A percentile compares a stretch with the other conserved stretches of the same genome.
phyloP scores from a whole-genome alignment of 2,797 vertebrate species.

The Centroberyx gerrardi region DNA sequence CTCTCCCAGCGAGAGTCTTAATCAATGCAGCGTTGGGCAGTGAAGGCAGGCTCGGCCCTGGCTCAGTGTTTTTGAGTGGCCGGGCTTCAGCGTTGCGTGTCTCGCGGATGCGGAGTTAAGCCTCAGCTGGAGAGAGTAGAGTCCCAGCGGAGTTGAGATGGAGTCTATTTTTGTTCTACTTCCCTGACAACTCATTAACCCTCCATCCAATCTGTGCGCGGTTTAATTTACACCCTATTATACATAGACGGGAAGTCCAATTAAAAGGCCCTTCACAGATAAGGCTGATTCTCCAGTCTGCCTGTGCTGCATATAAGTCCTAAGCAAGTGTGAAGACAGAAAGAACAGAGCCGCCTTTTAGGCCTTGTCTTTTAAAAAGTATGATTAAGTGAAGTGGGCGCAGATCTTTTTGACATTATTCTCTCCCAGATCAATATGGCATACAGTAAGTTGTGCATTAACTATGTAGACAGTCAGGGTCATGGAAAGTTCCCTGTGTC shows the following conservation, averaged over 20 bases:
- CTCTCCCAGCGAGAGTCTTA: slow-evolving; percentile 73
- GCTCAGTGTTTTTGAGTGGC: slow-evolving; percentile 52
- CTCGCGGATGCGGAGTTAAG: slow-evolving; percentile 69
- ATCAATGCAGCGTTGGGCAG: slow-evolving; percentile 69
- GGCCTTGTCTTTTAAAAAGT: neutral
- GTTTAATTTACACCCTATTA: slow-evolving; percentile 74
- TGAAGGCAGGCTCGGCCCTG: slow-evolving; percentile 69
- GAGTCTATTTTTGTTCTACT: slow-evolving; percentile 77
- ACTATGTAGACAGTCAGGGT: slow-evolving; percentile 74
- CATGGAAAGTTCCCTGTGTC: slow-evolving; percentile 79
- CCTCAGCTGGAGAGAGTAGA: slow-evolving; percentile 77
- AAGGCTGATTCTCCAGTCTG: slow-evolving; percentile 57
- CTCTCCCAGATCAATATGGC: slow-evolving; percentile 53
- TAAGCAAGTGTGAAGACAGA: slow-evolving; percentile 49
- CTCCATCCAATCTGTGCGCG: slow-evolving; percentile 65
- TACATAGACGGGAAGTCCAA: slow-evolving; percentile 68
- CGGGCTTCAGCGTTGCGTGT: slow-evolving; percentile 52
- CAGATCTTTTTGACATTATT: slow-evolving; percentile 53
- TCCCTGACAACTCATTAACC: slow-evolving; percentile 83
- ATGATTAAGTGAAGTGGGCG: slow-evolving; percentile 27
- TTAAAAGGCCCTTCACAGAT: slow-evolving; percentile 70
- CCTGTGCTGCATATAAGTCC: slow-evolving; percentile 51
- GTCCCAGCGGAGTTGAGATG: slow-evolving; percentile 75
- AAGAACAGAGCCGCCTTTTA: slow-evolving; percentile 34
- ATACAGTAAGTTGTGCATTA: slow-evolving; percentile 65